Base-by-base conservation (phyloP, 1,140 invertebrate genomes). In the Drosophila pachea region DNA sequence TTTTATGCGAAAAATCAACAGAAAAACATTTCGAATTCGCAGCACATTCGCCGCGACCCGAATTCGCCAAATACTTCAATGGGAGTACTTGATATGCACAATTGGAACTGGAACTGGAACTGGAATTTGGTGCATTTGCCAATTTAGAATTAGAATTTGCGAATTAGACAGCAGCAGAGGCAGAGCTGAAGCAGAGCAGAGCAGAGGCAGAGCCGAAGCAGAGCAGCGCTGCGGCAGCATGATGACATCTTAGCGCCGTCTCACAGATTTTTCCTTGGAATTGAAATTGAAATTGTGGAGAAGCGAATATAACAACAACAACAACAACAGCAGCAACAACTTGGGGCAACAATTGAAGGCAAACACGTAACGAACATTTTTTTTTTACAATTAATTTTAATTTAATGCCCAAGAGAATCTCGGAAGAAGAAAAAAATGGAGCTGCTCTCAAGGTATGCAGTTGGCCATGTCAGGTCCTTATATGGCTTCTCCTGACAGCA, bases 351-450 rank as follows among this genome's bases (percentile, higher is more conserved):
- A n/a, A 55, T 42, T 61, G 64, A 61, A 58, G 55, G 38, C 75
- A 14, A 72, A 40, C 67, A 52, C 12, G 60, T 56, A 73, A 83
- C 22, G 60, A 64, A 73, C 84, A 78, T 84, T 79, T 84, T 79
- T 86, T 76, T 36, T 55, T 36, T 63, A 74, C 81, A 84, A 84
- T 84, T 84, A 74, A 84, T 76, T 86, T 84, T 76, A 84, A 84
- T 84, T 84, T 70, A 84, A 77, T 56, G 54, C 29, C 63, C 59
- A 76, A 78, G 49, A 59, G 60, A 58, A 75, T 65, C 40, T 8
- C 33, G 31, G 35, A 29, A 40, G 40, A 40, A 48, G 12, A 33
- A 49, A 50, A 58, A 14, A 29, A 40, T 4, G 35, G 35, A 31
- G 12, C 16, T 54, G 48, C 68, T 58, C 53, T 78, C 79, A 83